Conservation (phyloP, 2,797 vertebrate genomes). For the Hyperoplus immaculatus region DNA sequence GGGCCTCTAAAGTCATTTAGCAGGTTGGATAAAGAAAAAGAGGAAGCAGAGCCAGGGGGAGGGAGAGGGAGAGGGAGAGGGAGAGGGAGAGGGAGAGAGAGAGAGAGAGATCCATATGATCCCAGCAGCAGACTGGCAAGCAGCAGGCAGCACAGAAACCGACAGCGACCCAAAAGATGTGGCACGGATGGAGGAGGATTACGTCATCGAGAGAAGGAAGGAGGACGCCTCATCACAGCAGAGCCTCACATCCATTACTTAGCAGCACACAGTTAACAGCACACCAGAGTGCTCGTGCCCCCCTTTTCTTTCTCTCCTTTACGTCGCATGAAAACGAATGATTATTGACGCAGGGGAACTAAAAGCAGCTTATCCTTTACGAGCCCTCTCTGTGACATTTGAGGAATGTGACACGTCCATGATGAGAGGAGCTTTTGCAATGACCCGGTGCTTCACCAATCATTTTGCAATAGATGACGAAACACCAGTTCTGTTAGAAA, state of each 20-base stretch:
- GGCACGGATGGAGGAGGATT: constrained; percentile 79
- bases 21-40: not conserved
- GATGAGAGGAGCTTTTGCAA: constrained; percentile 4
- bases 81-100: too few species aligned
- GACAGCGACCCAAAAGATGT: constrained; percentile 82
- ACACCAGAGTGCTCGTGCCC: not conserved
- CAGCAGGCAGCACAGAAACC: constrained; percentile 72
- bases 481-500: not conserved
- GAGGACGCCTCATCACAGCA: constrained; percentile 74
- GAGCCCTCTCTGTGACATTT: constrained; percentile 47
- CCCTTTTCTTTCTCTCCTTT: not conserved
- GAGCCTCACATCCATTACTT: constrained; percentile 53
- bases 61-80: not conserved
- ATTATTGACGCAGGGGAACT: constrained; percentile 10
- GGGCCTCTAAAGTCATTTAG: constrained; percentile 6
- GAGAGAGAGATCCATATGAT: constrained; percentile 55
- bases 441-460: not conserved
- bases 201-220: constrained; percentile 79
- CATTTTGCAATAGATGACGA: constrained; percentile 23
- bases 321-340: not conserved
- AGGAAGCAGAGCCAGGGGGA: not conserved
- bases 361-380: constrained; percentile 30
- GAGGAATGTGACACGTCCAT: constrained; percentile 45
- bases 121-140: constrained; percentile 62
- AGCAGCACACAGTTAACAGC: constrained; percentile 35